Conservation (phyloP, 2,113 vertebrate genomes). For the Cyanocitta stelleri region DNA sequence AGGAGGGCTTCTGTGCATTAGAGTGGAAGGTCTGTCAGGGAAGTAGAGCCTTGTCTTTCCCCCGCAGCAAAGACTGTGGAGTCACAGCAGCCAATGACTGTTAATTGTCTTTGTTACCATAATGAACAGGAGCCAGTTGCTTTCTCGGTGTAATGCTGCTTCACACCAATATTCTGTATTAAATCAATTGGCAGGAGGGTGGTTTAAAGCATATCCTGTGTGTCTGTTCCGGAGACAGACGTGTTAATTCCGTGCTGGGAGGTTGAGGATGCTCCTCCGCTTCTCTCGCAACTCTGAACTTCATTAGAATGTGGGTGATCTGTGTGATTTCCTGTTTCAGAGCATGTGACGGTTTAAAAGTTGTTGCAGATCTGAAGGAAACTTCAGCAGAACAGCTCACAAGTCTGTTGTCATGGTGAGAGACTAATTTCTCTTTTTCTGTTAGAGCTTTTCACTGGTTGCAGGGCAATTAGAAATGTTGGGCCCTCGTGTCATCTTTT, state of each 20-base stretch:
- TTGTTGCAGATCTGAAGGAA: background rate
- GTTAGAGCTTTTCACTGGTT: background rate
- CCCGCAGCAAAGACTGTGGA: background rate
- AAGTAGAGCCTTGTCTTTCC: background rate
- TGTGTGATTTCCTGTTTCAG: background rate
- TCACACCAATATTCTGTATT: background rate
- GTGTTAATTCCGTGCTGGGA: background rate
- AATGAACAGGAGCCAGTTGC: background rate
- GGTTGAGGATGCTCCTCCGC: background rate
- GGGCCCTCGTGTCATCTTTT: background rate
- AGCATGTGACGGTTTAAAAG: background rate
- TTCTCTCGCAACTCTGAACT: background rate
- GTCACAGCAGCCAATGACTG: background rate
- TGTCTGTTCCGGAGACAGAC: background rate
- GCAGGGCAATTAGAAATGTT: background rate
- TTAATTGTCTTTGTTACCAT: background rate
- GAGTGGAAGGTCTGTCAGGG: background rate
- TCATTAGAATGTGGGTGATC: background rate
- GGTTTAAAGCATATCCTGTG: background rate
- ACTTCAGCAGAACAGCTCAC: background rate
- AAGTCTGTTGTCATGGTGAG: background rate
- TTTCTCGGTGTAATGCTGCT: background rate
- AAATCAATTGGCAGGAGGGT: background rate
- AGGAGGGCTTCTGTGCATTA: rapidly evolving
- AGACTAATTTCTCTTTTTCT: background rate